phyloP scores from a whole-genome alignment of 2,888 invertebrate species.

The Gari tellinella region DNA sequence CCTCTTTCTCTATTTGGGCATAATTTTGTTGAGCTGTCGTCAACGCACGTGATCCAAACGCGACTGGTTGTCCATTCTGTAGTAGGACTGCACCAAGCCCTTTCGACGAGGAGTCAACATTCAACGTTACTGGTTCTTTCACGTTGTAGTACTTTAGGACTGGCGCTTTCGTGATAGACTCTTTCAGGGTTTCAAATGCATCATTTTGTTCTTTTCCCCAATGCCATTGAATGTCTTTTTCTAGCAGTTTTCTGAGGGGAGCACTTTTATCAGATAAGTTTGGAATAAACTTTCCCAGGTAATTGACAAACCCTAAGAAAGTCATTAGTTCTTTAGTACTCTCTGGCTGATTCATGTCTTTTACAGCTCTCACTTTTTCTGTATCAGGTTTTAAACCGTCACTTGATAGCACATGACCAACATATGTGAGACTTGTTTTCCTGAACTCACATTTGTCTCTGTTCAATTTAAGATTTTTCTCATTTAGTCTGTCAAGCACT shows the following conservation, averaged over 20 bases:
- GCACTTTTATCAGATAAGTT: constrained; percentile 39
- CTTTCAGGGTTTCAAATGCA: constrained; percentile 23
- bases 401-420: constrained; percentile 27
- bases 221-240: constrained; percentile 25
- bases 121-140: constrained; percentile 17
- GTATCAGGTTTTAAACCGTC: constrained; percentile 32
- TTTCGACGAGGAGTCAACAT: constrained; percentile 33
- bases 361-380: constrained; percentile 38
- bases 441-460: constrained; percentile 32
- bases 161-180: constrained; percentile 25
- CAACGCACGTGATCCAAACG: constrained; percentile 40
- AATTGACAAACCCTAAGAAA: constrained; percentile 38
- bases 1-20: constrained; percentile 50
- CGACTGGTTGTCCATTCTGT: constrained; percentile 27
- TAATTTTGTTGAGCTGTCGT: constrained; percentile 37
- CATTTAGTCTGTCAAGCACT: constrained; percentile 19
- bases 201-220: constrained; percentile 17
- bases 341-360: constrained; percentile 22
- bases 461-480: constrained; percentile 28
- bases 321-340: constrained; percentile 33
- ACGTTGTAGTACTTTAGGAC: constrained; percentile 33
- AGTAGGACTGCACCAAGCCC: constrained; percentile 30
- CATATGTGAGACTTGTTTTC: constrained; percentile 15
- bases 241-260: constrained; percentile 23
- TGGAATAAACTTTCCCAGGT: constrained; percentile 43